Evolutionary conservation across 2,797 vertebrate genomes (phyloP).

Genomic region (Numenius phaeopus): DNA sequence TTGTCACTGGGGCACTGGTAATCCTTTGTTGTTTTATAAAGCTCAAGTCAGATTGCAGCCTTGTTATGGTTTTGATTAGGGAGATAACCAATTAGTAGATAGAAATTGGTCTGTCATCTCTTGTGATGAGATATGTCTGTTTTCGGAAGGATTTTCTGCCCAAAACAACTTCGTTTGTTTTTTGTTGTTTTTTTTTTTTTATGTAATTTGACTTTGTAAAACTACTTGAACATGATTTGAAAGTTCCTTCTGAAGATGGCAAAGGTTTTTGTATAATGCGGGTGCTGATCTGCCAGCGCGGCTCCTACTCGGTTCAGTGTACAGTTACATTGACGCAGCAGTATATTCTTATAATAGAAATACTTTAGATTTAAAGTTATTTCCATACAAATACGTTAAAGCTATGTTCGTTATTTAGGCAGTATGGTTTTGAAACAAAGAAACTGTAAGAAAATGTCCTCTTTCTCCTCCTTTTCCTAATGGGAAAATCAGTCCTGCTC

Average conservation of each 20-base stretch:
- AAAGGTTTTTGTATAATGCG: not conserved
- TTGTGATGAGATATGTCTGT: not conserved
- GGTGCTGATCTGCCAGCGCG: not conserved
- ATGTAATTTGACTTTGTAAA: not conserved
- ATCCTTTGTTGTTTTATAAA: not conserved
- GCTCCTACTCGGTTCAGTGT: not conserved
- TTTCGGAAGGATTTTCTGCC: not conserved
- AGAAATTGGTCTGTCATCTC: not conserved
- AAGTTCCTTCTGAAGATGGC: not conserved
- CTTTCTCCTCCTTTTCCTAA: not conserved
- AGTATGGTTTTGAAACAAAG: not conserved
- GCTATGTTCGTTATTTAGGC: not conserved
- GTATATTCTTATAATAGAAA: not conserved
- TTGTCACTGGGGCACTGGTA: not conserved
- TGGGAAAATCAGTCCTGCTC: not conserved
- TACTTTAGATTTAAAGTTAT: not conserved
- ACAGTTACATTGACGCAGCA: fast-evolving
- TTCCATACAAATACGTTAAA: not conserved
- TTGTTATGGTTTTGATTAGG: not conserved
- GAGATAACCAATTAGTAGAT: not conserved
- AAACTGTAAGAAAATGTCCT: not conserved
- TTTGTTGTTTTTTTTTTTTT: not conserved
- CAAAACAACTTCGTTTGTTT: no score
- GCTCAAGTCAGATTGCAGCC: not conserved
- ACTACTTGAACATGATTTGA: not conserved